phyloP scores from a whole-genome alignment of 2,797 vertebrate species.

The Falco novaeseelandiae region DNA sequence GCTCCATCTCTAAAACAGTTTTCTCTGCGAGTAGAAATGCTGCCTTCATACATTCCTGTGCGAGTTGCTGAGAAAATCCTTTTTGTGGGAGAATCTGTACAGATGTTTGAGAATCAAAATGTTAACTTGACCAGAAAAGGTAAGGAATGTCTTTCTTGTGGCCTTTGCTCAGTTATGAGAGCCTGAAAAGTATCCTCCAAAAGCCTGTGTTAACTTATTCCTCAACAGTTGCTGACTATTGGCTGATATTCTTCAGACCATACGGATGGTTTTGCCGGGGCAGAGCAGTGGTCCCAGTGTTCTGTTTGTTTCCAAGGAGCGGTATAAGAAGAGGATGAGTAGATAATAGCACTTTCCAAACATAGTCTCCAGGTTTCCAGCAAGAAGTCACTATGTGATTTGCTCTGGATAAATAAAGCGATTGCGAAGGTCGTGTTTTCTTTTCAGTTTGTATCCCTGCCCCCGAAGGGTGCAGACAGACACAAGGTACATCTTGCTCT shows the following conservation, averaged over 20 bases:
- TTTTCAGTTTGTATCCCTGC: not conserved
- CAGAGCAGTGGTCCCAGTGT: not conserved
- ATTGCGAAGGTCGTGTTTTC: not conserved
- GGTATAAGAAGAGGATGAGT: not conserved
- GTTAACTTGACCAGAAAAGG: conserved; percentile 92
- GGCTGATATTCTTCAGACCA: not conserved
- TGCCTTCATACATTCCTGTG: conserved; percentile 95
- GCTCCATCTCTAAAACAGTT: conserved; percentile 97
- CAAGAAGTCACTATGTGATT: not conserved
- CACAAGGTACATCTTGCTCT: not conserved
- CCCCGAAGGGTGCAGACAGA: not conserved
- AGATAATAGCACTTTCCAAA: not conserved
- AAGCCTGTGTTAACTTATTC: not conserved
- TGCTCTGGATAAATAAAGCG: not conserved
- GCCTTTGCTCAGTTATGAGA: not conserved
- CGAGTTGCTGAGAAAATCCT: conserved; percentile 97
- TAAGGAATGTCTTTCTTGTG: conserved; percentile 55
- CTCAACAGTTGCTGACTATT: not conserved
- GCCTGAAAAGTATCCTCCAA: not conserved
- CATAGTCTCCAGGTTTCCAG: not conserved
- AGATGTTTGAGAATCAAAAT: conserved; percentile 99
- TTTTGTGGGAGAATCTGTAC: conserved; percentile 98
- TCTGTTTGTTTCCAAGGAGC: not conserved
- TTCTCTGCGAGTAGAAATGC: conserved; percentile 93
- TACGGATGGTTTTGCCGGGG: not conserved